These are phyloP conservation scores for Capreolus pygargus DNA, from an alignment of 2,113 vertebrate genomes.

Conservation along the genomic window DNA sequence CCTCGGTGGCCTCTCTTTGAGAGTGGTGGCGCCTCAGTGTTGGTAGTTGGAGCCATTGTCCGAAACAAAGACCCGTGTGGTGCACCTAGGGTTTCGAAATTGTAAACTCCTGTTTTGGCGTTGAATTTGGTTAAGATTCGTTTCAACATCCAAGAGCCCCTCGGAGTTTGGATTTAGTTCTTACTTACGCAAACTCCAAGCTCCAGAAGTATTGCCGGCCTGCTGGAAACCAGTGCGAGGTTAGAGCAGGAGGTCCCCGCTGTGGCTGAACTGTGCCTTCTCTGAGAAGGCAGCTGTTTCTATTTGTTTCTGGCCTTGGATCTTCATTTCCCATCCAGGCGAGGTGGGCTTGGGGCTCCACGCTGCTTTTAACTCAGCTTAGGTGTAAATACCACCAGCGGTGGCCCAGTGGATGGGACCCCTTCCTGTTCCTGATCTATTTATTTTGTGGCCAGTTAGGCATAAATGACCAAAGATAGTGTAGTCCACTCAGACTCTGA, in stretches of 20 bases:
- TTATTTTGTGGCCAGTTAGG: background rate
- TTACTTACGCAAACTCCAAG: slow-evolving; percentile 5
- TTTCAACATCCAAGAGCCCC: background rate
- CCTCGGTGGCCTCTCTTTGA: background rate
- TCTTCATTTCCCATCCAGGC: background rate
- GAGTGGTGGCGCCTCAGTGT: background rate
- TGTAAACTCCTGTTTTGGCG: slow-evolving; percentile 33
- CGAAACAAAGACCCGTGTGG: background rate
- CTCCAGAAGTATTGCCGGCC: background rate
- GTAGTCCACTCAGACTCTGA: background rate
- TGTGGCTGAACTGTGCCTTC: background rate
- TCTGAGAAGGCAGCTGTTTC: background rate
- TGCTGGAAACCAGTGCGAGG: background rate
- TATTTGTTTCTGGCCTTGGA: background rate
- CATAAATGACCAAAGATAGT: background rate
- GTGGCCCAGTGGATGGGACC: background rate
- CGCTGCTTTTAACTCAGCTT: background rate
- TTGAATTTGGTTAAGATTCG: slow-evolving; percentile 18
- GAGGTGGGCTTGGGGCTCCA: background rate
- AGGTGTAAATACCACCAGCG: background rate
- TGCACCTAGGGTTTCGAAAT: background rate
- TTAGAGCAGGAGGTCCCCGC: background rate
- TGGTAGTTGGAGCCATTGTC: background rate
- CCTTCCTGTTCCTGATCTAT: background rate
- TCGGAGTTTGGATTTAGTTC: slow-evolving; percentile 23